These are phyloP conservation scores for Strongylocentrotus purpuratus DNA, from an alignment of 35 echinoderm and acorn worm genomes.

Conservation along the genomic window DNA sequence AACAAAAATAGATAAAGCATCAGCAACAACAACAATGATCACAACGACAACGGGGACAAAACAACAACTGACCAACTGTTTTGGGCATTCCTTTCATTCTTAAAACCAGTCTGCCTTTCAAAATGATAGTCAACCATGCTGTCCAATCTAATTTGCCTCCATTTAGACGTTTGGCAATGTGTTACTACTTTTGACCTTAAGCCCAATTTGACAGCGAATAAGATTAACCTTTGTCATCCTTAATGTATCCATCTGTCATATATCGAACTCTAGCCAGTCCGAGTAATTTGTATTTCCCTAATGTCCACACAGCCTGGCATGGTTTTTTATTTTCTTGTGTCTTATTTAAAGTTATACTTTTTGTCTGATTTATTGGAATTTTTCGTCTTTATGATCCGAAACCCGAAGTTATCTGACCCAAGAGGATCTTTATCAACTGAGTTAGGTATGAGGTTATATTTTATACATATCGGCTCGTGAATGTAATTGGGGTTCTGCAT, in stretches of 20 bases:
- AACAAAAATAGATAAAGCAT: not conserved
- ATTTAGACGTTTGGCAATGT: not conserved
- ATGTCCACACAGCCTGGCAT: not conserved
- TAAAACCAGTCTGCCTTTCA: not conserved
- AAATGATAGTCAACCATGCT: not conserved
- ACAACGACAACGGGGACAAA: too few species aligned
- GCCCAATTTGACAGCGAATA: not conserved
- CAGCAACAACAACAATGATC: not conserved
- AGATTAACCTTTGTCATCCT: not conserved
- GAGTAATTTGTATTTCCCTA: not conserved
- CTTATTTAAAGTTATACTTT: too few species aligned
- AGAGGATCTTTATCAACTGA: not conserved
- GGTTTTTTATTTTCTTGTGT: too few species aligned
- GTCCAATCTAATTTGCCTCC: not conserved
- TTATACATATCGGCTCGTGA: too few species aligned
- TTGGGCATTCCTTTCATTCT: not conserved
- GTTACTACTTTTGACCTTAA: not conserved
- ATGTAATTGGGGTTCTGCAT: too few species aligned
- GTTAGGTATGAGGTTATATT: not conserved
- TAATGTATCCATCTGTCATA: not conserved
- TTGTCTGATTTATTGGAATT: too few species aligned
- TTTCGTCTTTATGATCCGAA: too few species aligned
- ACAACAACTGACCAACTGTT: not conserved
- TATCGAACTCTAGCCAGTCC: not conserved
- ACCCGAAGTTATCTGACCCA: not conserved